Conservation (phyloP, 2,113 vertebrate species). For the Nematolebias whitei region DNA sequence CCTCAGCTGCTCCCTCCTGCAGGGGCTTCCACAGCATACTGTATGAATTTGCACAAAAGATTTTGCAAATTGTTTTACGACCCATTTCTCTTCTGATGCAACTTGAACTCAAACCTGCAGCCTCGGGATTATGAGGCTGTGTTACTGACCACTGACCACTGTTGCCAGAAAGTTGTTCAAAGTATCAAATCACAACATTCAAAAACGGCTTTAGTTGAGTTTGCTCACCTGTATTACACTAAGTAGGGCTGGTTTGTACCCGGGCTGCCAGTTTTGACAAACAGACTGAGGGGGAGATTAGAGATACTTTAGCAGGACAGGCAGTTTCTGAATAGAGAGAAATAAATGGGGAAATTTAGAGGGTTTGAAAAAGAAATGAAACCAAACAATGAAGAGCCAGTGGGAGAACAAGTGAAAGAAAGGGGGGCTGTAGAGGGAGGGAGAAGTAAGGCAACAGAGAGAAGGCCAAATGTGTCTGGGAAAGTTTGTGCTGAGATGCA, state of each 20-base stretch:
- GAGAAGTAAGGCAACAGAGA: constrained; percentile 62
- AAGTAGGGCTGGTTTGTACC: constrained; percentile 25
- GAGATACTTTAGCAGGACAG: constrained; percentile 67
- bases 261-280: constrained; percentile 55
- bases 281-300: constrained; percentile 65
- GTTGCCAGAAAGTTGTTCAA: no score
- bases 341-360: constrained; percentile 69
- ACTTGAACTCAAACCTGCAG: no score
- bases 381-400: constrained; percentile 65
- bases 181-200: constrained; percentile 11
- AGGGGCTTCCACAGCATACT: no score
- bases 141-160: no score
- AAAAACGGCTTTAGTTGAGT: neutral
- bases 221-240: neutral
- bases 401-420: constrained; percentile 56
- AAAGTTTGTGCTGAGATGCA: constrained; percentile 82
- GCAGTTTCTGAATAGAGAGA: constrained; percentile 56
- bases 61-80: no score
- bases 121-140: no score
- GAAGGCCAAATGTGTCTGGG: constrained; percentile 75
- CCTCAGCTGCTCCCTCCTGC: no score
- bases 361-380: constrained; percentile 66
- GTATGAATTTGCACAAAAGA: no score
- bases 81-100: no score
- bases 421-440: constrained; percentile 63